Conservation (phyloP, 2,113 vertebrate genomes). For the Cettia cetti region DNA sequence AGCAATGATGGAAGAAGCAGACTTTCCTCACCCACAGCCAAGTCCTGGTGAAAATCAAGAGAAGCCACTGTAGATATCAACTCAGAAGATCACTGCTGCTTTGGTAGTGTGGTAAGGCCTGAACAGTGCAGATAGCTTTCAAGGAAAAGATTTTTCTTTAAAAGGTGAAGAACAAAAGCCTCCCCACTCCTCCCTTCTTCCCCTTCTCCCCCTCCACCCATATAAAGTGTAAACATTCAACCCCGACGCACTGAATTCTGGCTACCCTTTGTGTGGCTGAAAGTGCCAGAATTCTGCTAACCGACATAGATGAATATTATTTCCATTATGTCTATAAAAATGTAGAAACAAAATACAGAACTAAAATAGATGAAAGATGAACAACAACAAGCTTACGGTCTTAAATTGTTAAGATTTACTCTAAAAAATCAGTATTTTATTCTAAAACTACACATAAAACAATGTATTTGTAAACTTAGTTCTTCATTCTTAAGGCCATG, state of each 20-base stretch:
- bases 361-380: slow-evolving; percentile 16
- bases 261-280: background rate
- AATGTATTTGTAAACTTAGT: background rate
- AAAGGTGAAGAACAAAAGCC: slow-evolving; percentile 3
- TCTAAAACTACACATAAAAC: background rate
- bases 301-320: background rate
- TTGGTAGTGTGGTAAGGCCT: slow-evolving; percentile 43
- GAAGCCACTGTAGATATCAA: slow-evolving; percentile 29
- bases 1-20: slow-evolving; percentile 47
- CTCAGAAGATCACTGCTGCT: slow-evolving; percentile 47
- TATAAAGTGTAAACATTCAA: background rate
- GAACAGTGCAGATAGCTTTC: slow-evolving; percentile 7
- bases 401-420: background rate
- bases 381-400: background rate
- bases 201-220: background rate
- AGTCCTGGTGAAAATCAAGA: slow-evolving; percentile 53
- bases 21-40: slow-evolving; percentile 55
- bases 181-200: background rate
- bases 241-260: background rate
- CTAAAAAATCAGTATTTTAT: background rate
- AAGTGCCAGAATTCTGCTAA: background rate
- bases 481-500: background rate
- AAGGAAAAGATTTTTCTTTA: slow-evolving; percentile 47
- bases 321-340: background rate
- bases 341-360: background rate